Evolutionary conservation across 2,797 vertebrate species (phyloP), one percentile per base, ranked within the genome.

Genomic region (Botia kubotai): DNA sequence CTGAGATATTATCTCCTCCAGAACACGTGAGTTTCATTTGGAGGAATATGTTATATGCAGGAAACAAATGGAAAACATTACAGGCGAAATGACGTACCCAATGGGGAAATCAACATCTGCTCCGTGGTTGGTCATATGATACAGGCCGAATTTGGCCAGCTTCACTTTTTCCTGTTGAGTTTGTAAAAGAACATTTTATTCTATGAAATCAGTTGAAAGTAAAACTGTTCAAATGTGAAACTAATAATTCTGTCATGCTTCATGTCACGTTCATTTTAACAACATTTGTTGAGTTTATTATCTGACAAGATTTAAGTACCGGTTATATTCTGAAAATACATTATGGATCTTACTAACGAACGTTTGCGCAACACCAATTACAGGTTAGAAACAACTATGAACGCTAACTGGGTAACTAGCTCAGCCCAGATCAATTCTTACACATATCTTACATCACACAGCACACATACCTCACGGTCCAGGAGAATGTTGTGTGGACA

Each of bases 31-130:
- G 53, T 70, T 81, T 72, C 66, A 77, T 81, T 78, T 55, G 17
- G 63, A 77, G n/a, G 81, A 89, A 87, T 85, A 72, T 62, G 60
- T 55, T 71, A 52, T 23, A 50, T 7, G 12, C 53, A 57, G 48
- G 16, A 43, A 57, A 85, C 78, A 80, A 88, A 84, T 74, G 84
- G 78, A 65, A 78, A 70, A 78, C 86, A 48, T 81, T 66, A 71
- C 0, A 48, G 16, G 4, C 16, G 29, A 77, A 48, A 72, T 21
- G 46, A 57, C 94, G 87, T 94, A 99, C 98, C 98, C 97, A 81
- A 98, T 96, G 84, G 98, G 98, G 84, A 99, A 99, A 90, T 98
- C 97, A 75, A 98, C 97, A 93, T 98, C 98, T 48, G 96, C 95
- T 71, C 97, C 97, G 26, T 96, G 95, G 91, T 96, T 96, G 60